phyloP scores from a whole-genome alignment of 2,113 vertebrate species.

The Oncorhynchus mykiss region DNA sequence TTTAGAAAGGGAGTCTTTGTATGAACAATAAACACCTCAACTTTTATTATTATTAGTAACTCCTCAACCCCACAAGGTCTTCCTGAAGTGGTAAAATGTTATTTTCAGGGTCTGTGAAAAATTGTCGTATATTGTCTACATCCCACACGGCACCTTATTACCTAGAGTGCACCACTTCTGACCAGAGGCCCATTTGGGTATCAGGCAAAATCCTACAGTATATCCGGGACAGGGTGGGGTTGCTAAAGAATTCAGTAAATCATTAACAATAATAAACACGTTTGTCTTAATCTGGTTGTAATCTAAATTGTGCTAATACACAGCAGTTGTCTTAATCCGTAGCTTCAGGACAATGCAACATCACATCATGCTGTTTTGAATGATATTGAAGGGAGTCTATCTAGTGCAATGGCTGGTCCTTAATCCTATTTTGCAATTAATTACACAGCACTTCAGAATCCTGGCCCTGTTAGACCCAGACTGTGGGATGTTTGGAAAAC shows the following conservation, averaged over 20 bases:
- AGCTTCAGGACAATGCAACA: not conserved
- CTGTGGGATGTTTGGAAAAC: constrained; percentile 39
- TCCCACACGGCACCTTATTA: too few relatives aligned
- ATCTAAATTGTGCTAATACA: constrained; percentile 40
- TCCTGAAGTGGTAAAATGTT: too few relatives aligned
- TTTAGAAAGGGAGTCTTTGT: too few relatives aligned
- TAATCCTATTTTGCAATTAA: constrained; percentile 64
- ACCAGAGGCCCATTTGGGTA: too few relatives aligned
- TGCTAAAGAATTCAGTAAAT: not conserved
- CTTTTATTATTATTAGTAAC: too few relatives aligned
- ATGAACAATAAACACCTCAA: too few relatives aligned
- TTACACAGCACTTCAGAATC: constrained; percentile 48
- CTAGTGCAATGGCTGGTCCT: constrained; percentile 43
- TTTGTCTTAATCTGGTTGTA: constrained; percentile 48
- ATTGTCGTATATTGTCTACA: constrained; percentile 50
- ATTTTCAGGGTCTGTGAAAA: not conserved
- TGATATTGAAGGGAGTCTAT: constrained; percentile 39
- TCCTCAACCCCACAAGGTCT: too few relatives aligned
- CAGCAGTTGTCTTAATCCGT: constrained; percentile 32
- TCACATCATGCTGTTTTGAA: constrained; percentile 36
- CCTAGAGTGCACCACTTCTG: too few relatives aligned
- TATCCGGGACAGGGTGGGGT: not conserved
- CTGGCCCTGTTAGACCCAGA: constrained; percentile 19
- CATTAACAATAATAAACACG: not conserved
- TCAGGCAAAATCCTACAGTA: not conserved